Evolutionary conservation across 2,113 vertebrate genomes (phyloP).

Genomic region (Pachycephala philippinensis): DNA sequence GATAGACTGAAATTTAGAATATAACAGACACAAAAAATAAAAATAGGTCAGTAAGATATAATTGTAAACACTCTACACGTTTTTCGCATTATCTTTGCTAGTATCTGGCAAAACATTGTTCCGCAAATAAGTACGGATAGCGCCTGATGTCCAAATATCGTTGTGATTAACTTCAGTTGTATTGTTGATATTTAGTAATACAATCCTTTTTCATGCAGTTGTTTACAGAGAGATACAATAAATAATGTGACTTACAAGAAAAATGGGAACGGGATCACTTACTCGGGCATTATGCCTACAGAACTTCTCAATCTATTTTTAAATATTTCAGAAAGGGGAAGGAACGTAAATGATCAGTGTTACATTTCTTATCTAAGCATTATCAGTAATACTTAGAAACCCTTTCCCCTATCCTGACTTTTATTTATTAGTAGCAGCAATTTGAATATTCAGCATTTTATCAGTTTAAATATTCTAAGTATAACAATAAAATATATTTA

Average conservation of each 20-base stretch:
- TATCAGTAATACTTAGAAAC: background rate
- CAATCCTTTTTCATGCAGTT: background rate
- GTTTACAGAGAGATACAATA: background rate
- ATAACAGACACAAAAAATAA: background rate
- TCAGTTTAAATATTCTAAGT: background rate
- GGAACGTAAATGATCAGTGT: background rate
- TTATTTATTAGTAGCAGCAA: background rate
- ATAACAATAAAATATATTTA: background rate
- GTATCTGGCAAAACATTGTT: background rate
- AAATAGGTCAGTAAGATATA: constrained; percentile 27
- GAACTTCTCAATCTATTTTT: background rate
- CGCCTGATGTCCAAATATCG: background rate
- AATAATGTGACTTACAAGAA: background rate
- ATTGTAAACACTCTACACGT: background rate
- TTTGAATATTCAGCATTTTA: background rate
- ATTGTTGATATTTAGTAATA: background rate
- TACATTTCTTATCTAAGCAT: background rate
- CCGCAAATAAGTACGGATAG: background rate
- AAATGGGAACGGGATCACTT: background rate
- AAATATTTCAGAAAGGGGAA: background rate
- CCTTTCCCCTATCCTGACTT: background rate
- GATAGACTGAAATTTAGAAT: background rate
- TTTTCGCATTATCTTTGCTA: background rate
- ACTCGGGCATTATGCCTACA: background rate
- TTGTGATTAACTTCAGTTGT: background rate